Percentiles rank a stretch among this genome's conserved stretches.
Evolutionary conservation across 2,113 vertebrate species (phyloP).

Genomic region (Gopherus flavomarginatus): DNA sequence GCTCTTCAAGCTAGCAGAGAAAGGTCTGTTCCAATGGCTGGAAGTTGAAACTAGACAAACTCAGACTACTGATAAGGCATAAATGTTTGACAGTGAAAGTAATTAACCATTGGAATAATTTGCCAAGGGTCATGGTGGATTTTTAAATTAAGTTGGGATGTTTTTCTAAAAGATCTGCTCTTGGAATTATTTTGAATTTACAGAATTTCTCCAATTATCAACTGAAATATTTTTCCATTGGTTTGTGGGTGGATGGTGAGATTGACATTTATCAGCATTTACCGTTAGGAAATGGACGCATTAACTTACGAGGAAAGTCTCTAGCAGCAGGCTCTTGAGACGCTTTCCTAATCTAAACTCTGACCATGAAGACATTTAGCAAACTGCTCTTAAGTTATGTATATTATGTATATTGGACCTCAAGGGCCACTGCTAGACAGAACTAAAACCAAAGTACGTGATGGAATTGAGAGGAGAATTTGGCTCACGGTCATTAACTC

Average conservation of each 20-base stretch:
- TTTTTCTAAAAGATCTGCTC: neutral
- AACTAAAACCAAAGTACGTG: fast-evolving
- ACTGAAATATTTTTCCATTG: neutral
- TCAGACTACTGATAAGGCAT: neutral
- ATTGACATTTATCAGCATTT: neutral
- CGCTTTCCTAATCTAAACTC: neutral
- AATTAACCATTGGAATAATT: neutral
- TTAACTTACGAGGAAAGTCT: neutral
- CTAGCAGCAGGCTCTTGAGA: neutral
- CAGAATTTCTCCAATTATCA: neutral
- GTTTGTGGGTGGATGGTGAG: neutral
- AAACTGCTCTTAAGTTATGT: neutral
- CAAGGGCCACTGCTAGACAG: neutral
- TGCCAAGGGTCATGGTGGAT: neutral
- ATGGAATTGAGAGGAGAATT: fast-evolving
- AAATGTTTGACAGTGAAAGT: neutral
- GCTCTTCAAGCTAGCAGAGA: too few species aligned
- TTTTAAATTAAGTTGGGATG: neutral
- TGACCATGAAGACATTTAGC: neutral
- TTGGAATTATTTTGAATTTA: neutral
- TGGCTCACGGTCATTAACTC: neutral
- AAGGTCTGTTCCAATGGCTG: too few species aligned
- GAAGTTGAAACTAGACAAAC: too few species aligned
- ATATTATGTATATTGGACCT: too few species aligned
- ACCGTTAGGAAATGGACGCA: neutral